Conservation (phyloP, 2,113 vertebrate genomes). For the Colius striatus region DNA sequence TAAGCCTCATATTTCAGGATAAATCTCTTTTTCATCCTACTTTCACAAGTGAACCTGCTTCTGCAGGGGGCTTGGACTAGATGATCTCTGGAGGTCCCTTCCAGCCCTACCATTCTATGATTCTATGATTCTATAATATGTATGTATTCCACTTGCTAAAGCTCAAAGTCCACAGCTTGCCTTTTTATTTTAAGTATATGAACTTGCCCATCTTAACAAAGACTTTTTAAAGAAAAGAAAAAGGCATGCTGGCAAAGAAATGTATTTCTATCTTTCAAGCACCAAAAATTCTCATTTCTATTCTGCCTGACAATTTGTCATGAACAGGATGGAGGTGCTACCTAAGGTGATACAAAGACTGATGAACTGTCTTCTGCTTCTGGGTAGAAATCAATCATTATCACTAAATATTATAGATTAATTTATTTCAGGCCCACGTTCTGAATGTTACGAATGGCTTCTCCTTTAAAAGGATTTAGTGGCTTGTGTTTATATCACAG, state of each 20-base stretch:
- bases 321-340: background rate
- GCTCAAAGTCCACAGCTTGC: background rate
- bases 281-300: background rate
- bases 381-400: slow-evolving; percentile 9
- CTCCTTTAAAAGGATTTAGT: background rate
- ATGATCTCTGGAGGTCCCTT: too few species aligned
- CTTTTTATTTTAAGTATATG: background rate
- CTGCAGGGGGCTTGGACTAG: too few species aligned
- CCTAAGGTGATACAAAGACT: background rate
- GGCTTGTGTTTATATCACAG: background rate
- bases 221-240: background rate
- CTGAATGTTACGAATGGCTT: background rate
- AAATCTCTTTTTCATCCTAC: background rate
- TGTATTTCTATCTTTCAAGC: background rate
- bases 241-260: background rate
- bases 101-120: too few species aligned
- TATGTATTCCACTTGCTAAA: background rate
- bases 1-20: background rate
- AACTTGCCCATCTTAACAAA: background rate
- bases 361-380: background rate
- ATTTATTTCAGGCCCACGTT: background rate
- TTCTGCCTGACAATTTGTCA: background rate
- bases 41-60: too few species aligned
- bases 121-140: too few species aligned
- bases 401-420: background rate